These are phyloP conservation scores for Rhineura floridana DNA, from an alignment of 2,113 vertebrate genomes.

Conservation along the genomic window DNA sequence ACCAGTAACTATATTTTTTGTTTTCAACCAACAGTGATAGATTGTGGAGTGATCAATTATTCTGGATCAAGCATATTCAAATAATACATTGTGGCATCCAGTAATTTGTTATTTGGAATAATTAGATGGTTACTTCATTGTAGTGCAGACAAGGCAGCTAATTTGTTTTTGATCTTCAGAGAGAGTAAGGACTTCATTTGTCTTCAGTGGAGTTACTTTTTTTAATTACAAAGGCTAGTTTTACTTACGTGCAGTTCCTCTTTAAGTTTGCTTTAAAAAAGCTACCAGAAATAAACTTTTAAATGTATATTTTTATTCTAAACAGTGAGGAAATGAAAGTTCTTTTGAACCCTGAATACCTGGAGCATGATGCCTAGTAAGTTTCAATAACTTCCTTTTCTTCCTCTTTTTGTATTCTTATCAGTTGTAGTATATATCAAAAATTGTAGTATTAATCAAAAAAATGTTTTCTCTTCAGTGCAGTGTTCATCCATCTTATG, in stretches of 20 bases:
- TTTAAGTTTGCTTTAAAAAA: constrained; percentile 67
- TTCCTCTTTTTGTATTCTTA: constrained; percentile 37
- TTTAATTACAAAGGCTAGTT: constrained; percentile 72
- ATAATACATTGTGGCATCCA: constrained; percentile 71
- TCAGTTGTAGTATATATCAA: neutral
- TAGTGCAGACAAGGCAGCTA: constrained; percentile 69
- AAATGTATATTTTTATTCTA: constrained; percentile 72
- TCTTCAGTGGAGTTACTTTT: constrained; percentile 69
- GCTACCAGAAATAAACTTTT: constrained; percentile 63
- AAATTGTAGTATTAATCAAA: neutral
- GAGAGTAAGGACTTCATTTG: constrained; percentile 74
- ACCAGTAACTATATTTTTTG: constrained; percentile 63
- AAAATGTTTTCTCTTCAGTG: constrained; percentile 70
- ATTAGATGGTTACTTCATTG: constrained; percentile 75
- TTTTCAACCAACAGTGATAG: constrained; percentile 67
- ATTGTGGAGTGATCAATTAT: constrained; percentile 71
- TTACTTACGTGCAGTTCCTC: constrained; percentile 70
- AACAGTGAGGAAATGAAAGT: constrained; percentile 95
- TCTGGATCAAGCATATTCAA: constrained; percentile 74
- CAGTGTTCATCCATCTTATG: constrained; percentile 84
- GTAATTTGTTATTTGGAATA: constrained; percentile 76
- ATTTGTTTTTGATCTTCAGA: constrained; percentile 74
- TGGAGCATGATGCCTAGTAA: constrained; percentile 98
- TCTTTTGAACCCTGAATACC: constrained; percentile 89
- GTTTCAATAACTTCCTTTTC: constrained; percentile 69